Base-by-base conservation (phyloP, 2,113 vertebrate species). In the Salvelinus alpinus region DNA sequence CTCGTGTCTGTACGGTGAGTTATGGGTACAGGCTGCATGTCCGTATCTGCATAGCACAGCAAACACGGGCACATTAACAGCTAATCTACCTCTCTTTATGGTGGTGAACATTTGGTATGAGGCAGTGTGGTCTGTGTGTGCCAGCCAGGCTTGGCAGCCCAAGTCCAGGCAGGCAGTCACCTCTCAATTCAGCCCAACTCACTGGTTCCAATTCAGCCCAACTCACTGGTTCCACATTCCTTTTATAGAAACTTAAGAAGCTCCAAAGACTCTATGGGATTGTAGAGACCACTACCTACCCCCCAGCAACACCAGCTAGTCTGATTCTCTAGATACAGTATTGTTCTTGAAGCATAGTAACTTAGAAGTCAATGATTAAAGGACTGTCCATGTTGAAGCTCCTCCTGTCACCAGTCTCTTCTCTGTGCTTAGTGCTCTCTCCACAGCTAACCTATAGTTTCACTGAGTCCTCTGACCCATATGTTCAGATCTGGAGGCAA, bases 91-190 rank as follows among this genome's bases (percentile, higher is more conserved):
- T 34, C 14, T 6, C 31, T 48, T 13, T 18, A 13, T 24, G 68
- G 77, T 72, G 62, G 73, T 80, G 81, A 88, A 84, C 84, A 84
- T 82, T 87, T 86, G 85, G 81, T 83, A 79, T 65, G 77, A 76
- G 79, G 54, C 38, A 34, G 64, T 65, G 64, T 29, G 64, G 48
- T 13, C 38, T 20, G n/a, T 22, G 77, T 44, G 34, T 62, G 72
- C 73, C 80, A 82, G 80, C 85, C 76, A 78, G 71, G 69, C 44
- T 81, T 85, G 85, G 80, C 84, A 78, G 57, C 72, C 51, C 48
- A 4, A 72, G 38, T 0, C 3, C 38, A 20, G 71, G 78, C 74
- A 73, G 77, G 16, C 81, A 24, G 75, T 80, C 74, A 72, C 79
- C 81, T 85, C 80, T 86, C 81, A 6, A 22, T 12, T 60, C 16